A percentile compares a stretch with the other conserved stretches of the same genome.
Conservation (phyloP, 37 sponge, comb jelly and placozoan species). For the Dysidea cf. avara region DNA sequence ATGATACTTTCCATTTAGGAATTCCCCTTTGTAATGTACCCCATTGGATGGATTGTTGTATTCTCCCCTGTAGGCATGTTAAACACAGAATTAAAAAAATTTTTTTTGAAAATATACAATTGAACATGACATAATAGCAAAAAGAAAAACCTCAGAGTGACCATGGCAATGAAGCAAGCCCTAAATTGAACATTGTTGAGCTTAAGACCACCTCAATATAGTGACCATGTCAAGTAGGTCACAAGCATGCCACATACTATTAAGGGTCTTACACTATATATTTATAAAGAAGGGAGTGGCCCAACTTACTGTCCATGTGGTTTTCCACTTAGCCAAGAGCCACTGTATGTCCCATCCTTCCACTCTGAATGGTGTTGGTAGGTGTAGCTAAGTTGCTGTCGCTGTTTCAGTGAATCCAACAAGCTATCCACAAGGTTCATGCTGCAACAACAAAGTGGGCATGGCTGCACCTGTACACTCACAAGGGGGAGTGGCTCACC, state of each 20-base stretch:
- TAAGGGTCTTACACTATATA: no score
- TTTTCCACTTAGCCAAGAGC: conserved; percentile 62
- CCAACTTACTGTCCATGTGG: conserved; percentile 67
- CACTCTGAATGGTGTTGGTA: conserved; percentile 22
- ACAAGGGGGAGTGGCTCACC: no score
- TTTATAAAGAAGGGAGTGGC: no score
- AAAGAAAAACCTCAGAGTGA: no score
- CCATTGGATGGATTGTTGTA: conserved; percentile 52
- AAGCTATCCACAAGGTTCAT: conserved; percentile 41
- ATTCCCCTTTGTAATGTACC: conserved; percentile 49
- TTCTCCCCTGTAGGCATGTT: conserved; percentile 54
- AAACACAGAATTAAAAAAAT: no score
- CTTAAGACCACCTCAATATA: no score
- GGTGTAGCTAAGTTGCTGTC: conserved; percentile 50
- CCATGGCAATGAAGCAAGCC: no score
- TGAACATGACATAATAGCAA: no score
- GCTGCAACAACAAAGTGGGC: conserved; percentile 16
- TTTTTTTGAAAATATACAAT: no score
- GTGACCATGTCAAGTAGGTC: no score
- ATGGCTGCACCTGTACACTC: not conserved
- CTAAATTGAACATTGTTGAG: no score
- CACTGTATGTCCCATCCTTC: conserved; percentile 60
- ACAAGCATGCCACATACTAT: no score
- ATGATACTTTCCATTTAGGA: conserved; percentile 60
- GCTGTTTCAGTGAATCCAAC: conserved; percentile 37